These are phyloP conservation scores for Melanophora roralis DNA, from an alignment of 2,888 invertebrate genomes.

Conservation along the genomic window DNA sequence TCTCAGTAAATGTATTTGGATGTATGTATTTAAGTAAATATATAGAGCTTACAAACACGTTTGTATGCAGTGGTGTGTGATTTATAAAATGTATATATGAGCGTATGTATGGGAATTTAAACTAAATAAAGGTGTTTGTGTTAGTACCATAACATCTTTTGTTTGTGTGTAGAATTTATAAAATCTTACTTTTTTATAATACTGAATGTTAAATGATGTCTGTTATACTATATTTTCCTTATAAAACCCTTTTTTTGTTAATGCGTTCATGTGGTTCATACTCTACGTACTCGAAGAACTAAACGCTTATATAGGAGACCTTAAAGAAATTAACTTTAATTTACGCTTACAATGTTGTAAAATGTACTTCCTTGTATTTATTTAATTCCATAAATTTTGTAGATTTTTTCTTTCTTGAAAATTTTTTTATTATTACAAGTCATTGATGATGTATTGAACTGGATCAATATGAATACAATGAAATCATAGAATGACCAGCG, in stretches of 20 bases:
- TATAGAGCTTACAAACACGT: no score
- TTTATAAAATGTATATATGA: no score
- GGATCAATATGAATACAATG: conserved; percentile 37
- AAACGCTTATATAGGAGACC: no score
- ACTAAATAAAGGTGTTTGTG: no score
- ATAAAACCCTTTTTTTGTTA: conserved; percentile 28
- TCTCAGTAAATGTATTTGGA: no score
- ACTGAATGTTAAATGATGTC: no score
- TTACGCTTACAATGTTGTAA: neutral
- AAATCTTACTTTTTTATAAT: no score
- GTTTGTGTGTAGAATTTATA: no score
- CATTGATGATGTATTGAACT: conserved; percentile 48
- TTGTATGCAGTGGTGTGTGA: no score
- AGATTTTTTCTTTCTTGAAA: neutral
- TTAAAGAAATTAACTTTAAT: neutral
- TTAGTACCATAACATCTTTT: neutral
- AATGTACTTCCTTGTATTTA: neutral
- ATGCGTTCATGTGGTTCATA: neutral
- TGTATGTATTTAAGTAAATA: no score
- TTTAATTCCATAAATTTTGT: neutral
- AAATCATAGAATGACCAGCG: conserved; percentile 35
- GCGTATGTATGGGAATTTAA: no score
- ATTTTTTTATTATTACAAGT: neutral
- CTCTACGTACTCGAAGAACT: neutral
- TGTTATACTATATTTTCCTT: conserved; percentile 1